phyloP scores from a whole-genome alignment of 2,113 vertebrate genomes.

The Glaucidium brasilianum region DNA sequence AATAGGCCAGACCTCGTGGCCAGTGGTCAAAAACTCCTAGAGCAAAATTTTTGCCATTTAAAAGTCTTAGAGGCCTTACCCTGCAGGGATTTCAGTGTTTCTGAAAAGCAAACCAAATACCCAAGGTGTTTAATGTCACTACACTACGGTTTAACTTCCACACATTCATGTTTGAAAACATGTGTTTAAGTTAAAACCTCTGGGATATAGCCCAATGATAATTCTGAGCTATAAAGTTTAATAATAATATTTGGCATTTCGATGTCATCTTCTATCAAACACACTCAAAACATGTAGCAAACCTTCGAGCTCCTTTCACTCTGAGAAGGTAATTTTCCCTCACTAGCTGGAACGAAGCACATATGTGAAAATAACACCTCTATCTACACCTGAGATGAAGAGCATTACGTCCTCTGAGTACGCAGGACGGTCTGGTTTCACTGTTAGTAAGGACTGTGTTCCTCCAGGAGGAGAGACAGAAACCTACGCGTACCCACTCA shows the following conservation, averaged over 20 bases:
- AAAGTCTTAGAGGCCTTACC: neutral
- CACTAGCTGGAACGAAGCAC: neutral
- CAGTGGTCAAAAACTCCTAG: neutral
- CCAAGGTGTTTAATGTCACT: neutral
- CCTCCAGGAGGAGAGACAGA: neutral
- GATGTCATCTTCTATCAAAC: neutral
- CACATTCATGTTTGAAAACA: neutral
- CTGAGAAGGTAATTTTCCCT: neutral
- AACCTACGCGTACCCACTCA: neutral
- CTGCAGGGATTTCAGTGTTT: neutral
- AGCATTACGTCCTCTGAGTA: neutral
- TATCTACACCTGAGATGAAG: neutral
- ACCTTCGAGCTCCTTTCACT: neutral
- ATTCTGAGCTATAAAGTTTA: neutral
- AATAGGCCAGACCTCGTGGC: neutral
- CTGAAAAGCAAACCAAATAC: neutral
- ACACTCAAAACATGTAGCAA: neutral
- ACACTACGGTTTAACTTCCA: neutral
- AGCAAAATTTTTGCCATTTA: neutral
- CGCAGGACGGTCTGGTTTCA: fast-evolving
- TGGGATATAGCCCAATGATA: neutral
- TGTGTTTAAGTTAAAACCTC: neutral
- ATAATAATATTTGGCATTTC: neutral
- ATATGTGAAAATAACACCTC: fast-evolving
- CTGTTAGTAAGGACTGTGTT: fast-evolving